These are phyloP conservation scores for Oligia strigilis DNA, from an alignment of 2,888 invertebrate species.

Conservation along the genomic window DNA sequence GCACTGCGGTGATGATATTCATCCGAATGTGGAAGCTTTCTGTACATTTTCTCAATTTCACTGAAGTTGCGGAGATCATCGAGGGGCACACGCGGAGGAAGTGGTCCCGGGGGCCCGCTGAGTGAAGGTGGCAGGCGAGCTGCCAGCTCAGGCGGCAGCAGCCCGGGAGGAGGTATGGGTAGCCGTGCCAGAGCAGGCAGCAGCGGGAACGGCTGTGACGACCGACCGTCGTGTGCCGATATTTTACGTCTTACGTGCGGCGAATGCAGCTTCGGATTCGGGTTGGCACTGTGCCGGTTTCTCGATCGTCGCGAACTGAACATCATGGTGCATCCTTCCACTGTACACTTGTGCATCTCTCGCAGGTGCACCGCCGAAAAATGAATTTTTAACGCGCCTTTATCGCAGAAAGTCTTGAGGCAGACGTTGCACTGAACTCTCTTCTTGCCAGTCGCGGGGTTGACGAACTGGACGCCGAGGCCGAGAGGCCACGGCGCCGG, in stretches of 20 bases:
- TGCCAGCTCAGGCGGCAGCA: slow-evolving; percentile 91
- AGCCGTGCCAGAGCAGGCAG: slow-evolving; percentile 93
- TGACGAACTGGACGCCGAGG: slow-evolving; percentile 96
- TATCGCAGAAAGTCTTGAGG: slow-evolving; percentile 99
- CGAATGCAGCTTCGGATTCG: slow-evolving; percentile 98
- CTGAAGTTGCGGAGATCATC: slow-evolving; percentile 88
- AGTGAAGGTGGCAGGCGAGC: slow-evolving; percentile 83
- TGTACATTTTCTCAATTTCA: slow-evolving; percentile 90
- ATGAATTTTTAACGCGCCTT: slow-evolving; percentile 99
- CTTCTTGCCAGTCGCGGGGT: slow-evolving; percentile 98
- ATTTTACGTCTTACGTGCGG: slow-evolving; percentile 98
- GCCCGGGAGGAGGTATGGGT: slow-evolving; percentile 93
- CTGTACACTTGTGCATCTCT: slow-evolving; percentile 99
- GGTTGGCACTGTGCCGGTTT: slow-evolving; percentile 98
- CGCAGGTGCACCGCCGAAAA: slow-evolving; percentile 99
- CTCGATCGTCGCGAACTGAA: slow-evolving; percentile 98
- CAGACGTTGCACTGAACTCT: slow-evolving; percentile 99
- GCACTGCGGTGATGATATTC: slow-evolving; percentile 80
- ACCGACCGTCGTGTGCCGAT: slow-evolving; percentile 97
- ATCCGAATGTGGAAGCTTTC: slow-evolving; percentile 84
- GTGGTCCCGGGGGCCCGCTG: slow-evolving; percentile 77
- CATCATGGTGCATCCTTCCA: slow-evolving; percentile 99
- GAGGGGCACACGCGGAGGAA: slow-evolving; percentile 90
- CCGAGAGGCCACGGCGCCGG: slow-evolving; percentile 94
- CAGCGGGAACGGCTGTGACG: slow-evolving; percentile 95